A percentile compares a stretch with the other conserved stretches of the same genome.
phyloP scores from a whole-genome alignment of 2,888 invertebrate genomes.

The Dolomedes plantarius region DNA sequence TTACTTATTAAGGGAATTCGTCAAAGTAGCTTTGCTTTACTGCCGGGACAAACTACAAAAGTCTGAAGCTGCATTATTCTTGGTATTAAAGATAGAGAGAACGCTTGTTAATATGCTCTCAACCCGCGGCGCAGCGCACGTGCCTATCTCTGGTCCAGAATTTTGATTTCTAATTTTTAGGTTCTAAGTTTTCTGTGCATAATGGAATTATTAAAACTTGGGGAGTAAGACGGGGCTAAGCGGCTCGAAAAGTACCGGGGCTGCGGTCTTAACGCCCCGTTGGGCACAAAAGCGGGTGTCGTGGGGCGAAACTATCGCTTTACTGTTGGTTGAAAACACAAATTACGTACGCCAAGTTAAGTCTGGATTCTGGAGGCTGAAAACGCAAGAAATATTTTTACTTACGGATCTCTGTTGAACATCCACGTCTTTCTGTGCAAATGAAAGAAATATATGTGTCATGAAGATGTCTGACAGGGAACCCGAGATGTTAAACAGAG shows the following conservation, averaged over 20 bases:
- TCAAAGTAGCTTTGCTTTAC: no score
- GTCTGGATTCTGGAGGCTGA: neutral
- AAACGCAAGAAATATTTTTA: neutral
- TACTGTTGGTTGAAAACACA: conserved; percentile 10
- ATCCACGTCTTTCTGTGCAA: neutral
- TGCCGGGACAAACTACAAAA: no score
- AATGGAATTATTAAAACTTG: neutral
- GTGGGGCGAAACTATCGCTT: conserved; percentile 7
- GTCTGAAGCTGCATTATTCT: no score
- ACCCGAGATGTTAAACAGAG: no score
- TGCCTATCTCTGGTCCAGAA: no score
- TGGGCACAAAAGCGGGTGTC: neutral
- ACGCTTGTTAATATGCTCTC: no score
- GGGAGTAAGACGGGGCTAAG: neutral
- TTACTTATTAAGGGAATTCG: no score
- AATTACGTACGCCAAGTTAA: neutral
- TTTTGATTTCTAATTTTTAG: neutral
- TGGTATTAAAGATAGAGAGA: no score
- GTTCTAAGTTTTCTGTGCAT: neutral
- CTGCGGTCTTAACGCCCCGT: conserved; percentile 12
- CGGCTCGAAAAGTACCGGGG: conserved; percentile 1
- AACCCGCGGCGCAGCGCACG: no score
- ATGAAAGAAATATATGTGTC: neutral
- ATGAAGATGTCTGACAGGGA: no score
- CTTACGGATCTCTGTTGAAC: neutral